Percentiles rank a stretch among this genome's conserved stretches.
Evolutionary conservation across 1,140 invertebrate genomes (phyloP).

Genomic region (Thalassaphorura encarpata): DNA sequence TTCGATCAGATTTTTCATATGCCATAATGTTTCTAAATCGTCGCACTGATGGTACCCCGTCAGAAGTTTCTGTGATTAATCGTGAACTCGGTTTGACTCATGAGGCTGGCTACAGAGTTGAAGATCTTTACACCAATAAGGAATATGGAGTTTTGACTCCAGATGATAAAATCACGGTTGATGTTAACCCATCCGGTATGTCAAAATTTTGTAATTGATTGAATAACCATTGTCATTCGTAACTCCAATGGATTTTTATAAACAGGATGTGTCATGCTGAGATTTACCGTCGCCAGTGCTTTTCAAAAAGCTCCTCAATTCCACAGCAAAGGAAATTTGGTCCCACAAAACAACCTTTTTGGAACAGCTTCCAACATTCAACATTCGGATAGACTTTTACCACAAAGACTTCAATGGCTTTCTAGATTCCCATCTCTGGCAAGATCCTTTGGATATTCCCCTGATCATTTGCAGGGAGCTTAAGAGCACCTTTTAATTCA

Average conservation of each 20-base stretch:
- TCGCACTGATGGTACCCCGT: constrained; percentile 79
- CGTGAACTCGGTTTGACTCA: constrained; percentile 69
- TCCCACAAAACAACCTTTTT: constrained; percentile 17
- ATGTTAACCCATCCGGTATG: constrained; percentile 80
- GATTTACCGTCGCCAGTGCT: constrained; percentile 29
- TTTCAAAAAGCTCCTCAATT: constrained; percentile 17
- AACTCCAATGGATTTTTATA: background rate
- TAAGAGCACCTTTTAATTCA: no score
- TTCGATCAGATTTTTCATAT: constrained; percentile 72
- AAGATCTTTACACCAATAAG: constrained; percentile 36
- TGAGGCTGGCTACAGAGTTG: constrained; percentile 68
- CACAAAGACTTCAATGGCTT: constrained; percentile 29
- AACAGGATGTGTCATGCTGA: constrained; percentile 29
- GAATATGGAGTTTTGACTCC: constrained; percentile 71
- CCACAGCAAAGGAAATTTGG: constrained; percentile 6
- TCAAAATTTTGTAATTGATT: background rate
- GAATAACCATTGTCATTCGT: background rate
- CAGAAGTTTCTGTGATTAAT: constrained; percentile 72
- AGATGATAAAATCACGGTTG: constrained; percentile 78
- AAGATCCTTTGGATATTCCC: constrained; percentile 15
- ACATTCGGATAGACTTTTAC: no score
- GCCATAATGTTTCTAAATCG: constrained; percentile 77
- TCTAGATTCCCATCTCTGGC: constrained; percentile 18
- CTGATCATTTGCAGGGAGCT: no score
- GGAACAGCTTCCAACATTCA: constrained; percentile 16